These are phyloP conservation scores for Eudyptes chrysolophus DNA, from an alignment of 2,113 vertebrate genomes.

Conservation along the genomic window DNA sequence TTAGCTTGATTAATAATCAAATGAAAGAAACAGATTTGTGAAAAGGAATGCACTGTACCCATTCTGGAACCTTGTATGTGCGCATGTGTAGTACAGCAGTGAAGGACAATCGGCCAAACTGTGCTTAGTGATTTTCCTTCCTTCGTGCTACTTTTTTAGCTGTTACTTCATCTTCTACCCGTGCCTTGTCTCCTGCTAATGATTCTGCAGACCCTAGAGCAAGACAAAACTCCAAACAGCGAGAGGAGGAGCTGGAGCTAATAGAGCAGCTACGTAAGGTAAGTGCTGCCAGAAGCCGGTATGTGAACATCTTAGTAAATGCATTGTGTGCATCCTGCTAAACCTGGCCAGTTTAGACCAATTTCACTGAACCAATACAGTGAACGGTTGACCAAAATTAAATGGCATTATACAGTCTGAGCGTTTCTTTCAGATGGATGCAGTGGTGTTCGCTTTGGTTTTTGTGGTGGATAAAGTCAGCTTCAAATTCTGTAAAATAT, in stretches of 20 bases:
- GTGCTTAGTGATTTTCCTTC: neutral
- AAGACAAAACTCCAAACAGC: slow-evolving; percentile 69
- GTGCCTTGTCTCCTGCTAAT: slow-evolving; percentile 42
- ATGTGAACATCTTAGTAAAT: fast-evolving
- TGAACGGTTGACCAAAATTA: neutral
- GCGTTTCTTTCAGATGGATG: neutral
- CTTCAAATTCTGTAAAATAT: neutral
- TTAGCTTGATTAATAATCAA: neutral
- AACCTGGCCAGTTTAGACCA: neutral
- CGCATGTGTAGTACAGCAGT: neutral
- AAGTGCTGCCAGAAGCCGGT: neutral
- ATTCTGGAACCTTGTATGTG: neutral
- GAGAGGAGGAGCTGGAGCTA: slow-evolving; percentile 77
- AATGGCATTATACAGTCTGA: neutral
- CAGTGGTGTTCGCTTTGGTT: neutral
- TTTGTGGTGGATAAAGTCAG: neutral
- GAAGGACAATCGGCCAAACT: neutral
- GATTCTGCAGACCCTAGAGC: slow-evolving; percentile 57
- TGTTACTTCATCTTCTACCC: slow-evolving; percentile 44
- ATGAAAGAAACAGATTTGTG: neutral
- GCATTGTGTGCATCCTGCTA: neutral
- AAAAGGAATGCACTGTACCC: neutral
- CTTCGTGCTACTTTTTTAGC: slow-evolving; percentile 46
- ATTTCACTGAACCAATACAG: neutral
- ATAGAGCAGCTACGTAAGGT: slow-evolving; percentile 94